These are phyloP conservation scores for Hormiphora californensis DNA, from an alignment of 37 sponge, comb jelly and placozoan species.

Conservation along the genomic window DNA sequence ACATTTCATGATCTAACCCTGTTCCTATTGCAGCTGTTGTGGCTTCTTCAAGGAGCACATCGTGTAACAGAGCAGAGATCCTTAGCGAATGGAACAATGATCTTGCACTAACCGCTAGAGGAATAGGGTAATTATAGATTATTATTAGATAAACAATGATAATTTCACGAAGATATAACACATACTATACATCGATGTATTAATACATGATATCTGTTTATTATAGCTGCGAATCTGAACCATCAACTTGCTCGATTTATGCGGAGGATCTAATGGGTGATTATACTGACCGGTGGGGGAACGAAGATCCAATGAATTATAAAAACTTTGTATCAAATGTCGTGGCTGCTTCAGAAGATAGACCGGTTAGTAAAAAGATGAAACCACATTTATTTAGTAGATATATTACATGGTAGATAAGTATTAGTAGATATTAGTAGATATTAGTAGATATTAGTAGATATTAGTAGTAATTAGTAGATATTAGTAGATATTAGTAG, in stretches of 20 bases:
- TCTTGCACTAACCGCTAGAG: not conserved
- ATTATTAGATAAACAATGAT: not conserved
- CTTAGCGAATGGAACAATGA: not conserved
- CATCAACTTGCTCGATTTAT: no score
- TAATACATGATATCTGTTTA: not conserved
- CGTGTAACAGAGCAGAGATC: not conserved
- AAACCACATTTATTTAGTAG: no score
- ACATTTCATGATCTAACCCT: no score
- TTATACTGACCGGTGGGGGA: not conserved
- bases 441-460: no score
- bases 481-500: no score
- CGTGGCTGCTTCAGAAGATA: not conserved
- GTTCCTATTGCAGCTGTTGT: conserved; percentile 29
- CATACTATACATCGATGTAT: not conserved
- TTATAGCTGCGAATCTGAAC: no score
- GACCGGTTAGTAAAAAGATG: no score
- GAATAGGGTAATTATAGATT: not conserved
- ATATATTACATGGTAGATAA: no score
- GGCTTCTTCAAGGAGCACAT: not conserved
- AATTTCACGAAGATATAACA: not conserved
- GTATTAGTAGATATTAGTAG: no score
- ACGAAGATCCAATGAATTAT: not conserved
- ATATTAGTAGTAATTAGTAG: no score
- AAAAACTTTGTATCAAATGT: not conserved
- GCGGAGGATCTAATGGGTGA: not conserved